phyloP scores from a whole-genome alignment of 92 coral and sea anemone species.

The Epizoanthus illoricatus region DNA sequence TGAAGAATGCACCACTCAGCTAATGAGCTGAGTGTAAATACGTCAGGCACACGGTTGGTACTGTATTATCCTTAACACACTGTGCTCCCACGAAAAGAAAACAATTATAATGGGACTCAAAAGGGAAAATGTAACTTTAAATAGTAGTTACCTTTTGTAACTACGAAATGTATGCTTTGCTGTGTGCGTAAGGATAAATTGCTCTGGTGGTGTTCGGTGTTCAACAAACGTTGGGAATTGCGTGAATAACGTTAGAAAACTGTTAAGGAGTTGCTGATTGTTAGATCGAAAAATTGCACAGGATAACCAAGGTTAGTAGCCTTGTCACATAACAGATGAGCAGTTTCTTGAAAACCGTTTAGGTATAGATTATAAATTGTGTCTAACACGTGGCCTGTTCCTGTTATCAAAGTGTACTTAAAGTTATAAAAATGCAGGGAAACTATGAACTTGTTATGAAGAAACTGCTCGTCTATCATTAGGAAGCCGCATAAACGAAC shows the following conservation, averaged over 20 bases:
- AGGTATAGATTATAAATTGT: not conserved
- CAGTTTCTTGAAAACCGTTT: not conserved
- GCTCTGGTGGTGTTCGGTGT: no score
- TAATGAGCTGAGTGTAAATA: not conserved
- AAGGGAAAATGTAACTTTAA: constrained; percentile 7
- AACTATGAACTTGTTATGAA: not conserved
- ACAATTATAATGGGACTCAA: not conserved
- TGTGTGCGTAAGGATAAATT: not conserved
- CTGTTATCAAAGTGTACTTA: not conserved
- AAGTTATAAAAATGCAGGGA: not conserved
- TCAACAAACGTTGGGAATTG: no score
- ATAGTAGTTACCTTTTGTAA: not conserved
- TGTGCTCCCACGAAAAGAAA: not conserved
- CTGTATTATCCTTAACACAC: not conserved
- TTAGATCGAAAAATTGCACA: not conserved
- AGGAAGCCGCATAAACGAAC: not conserved
- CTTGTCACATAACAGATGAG: not conserved
- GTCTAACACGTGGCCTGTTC: not conserved
- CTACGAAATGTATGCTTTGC: not conserved
- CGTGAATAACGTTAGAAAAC: no score
- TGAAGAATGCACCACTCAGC: not conserved
- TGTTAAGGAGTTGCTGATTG: not conserved
- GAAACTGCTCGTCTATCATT: not conserved
- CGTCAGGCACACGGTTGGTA: constrained; percentile 5
- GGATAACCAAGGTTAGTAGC: not conserved